These are phyloP conservation scores for Caerostris darwini DNA, from an alignment of 1,140 invertebrate genomes.

Conservation along the genomic window DNA sequence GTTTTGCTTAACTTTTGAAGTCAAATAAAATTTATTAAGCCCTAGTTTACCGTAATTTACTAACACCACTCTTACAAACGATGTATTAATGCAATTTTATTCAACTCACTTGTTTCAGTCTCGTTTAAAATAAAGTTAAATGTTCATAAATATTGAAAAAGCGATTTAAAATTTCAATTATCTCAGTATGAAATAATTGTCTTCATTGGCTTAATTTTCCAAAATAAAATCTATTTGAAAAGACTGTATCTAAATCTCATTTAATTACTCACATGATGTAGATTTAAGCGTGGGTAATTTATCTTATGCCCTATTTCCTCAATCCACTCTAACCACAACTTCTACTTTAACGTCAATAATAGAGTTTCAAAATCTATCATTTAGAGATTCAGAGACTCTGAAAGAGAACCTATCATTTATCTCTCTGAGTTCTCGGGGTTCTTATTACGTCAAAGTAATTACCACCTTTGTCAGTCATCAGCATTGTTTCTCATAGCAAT, in stretches of 20 bases:
- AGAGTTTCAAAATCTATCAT: conserved; percentile 49
- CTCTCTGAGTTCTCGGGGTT: conserved; percentile 2
- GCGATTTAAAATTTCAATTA: no score
- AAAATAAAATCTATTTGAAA: not conserved
- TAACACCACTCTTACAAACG: no score
- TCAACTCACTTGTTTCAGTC: no score
- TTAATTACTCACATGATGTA: conserved; percentile 49
- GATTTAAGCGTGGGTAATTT: not conserved
- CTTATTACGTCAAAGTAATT: conserved; percentile 57
- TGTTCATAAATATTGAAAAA: no score
- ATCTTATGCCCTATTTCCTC: conserved; percentile 9
- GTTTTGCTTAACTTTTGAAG: no score
- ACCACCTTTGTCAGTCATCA: conserved; percentile 21
- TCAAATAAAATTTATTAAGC: no score
- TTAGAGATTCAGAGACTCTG: conserved; percentile 18
- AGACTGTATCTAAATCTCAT: conserved; percentile 1
- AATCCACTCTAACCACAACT: conserved; percentile 33
- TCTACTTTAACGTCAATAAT: conserved; percentile 45
- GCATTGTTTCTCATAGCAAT: not conserved
- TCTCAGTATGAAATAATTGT: not conserved
- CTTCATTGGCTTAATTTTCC: not conserved
- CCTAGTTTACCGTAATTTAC: no score
- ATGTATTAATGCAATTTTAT: no score
- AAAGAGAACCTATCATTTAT: conserved; percentile 37
- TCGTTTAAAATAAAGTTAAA: no score